These are phyloP conservation scores for Dryas iulia DNA, from an alignment of 1,140 invertebrate genomes.

Conservation along the genomic window DNA sequence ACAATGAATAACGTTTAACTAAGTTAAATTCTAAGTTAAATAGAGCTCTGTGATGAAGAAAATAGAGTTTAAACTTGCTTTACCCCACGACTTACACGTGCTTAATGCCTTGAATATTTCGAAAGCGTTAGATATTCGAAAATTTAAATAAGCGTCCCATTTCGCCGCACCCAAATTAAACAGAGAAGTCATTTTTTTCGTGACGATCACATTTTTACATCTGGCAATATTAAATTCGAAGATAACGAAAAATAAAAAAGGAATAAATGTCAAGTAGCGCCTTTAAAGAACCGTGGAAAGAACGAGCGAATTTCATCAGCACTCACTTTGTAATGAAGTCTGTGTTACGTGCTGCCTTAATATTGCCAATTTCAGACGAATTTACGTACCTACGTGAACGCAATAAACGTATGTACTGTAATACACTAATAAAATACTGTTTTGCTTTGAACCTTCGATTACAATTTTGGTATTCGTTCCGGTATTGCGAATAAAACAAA, in stretches of 20 bases:
- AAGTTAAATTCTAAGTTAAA: slow-evolving; percentile 30
- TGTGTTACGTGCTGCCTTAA: slow-evolving; percentile 22
- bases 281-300: slow-evolving; percentile 16
- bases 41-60: not conserved
- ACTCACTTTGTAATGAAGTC: slow-evolving; percentile 59
- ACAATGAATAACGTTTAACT: slow-evolving; percentile 40
- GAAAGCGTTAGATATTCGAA: slow-evolving; percentile 44
- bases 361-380: slow-evolving; percentile 19
- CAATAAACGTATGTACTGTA: slow-evolving; percentile 3
- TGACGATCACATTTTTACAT: slow-evolving; percentile 55
- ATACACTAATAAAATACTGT: not conserved
- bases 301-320: slow-evolving; percentile 41
- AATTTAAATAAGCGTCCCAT: slow-evolving; percentile 54
- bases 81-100: not conserved
- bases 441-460: not conserved
- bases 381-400: slow-evolving; percentile 5
- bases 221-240: slow-evolving; percentile 60
- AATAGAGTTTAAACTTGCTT: not conserved
- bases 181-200: slow-evolving; percentile 44
- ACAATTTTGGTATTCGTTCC: not conserved
- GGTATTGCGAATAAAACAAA: too few species aligned
- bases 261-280: slow-evolving; percentile 58
- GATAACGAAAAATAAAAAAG: slow-evolving; percentile 62
- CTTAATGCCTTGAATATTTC: slow-evolving; percentile 31
- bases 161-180: slow-evolving; percentile 51